Conservation (phyloP, 1,140 invertebrate species). For the Rhyacophila brunnea region DNA sequence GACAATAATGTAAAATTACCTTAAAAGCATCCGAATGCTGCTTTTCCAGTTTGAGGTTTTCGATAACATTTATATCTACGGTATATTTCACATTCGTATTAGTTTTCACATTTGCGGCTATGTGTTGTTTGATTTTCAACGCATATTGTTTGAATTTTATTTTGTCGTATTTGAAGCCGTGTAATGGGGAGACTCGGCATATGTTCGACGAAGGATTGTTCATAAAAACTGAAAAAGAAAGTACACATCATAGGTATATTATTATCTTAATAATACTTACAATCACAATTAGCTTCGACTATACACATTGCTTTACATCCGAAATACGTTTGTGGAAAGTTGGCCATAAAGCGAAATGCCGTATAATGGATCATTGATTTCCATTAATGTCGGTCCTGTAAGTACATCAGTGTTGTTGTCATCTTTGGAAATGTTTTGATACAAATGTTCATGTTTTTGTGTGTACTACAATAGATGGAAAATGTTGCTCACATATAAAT, state of each 20-base stretch:
- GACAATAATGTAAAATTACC: conserved; percentile 14
- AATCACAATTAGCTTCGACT: too few relatives aligned
- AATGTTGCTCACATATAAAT: too few relatives aligned
- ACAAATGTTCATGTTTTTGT: too few relatives aligned
- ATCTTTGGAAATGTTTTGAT: too few relatives aligned
- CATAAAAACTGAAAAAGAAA: conserved; percentile 44
- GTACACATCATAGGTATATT: not conserved
- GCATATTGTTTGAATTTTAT: conserved; percentile 51
- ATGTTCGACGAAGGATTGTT: conserved; percentile 46
- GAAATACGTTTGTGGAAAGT: too few relatives aligned
- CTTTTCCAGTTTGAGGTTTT: conserved; percentile 44
- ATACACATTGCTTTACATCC: too few relatives aligned
- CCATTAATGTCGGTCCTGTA: too few relatives aligned
- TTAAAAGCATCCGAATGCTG: conserved; percentile 42
- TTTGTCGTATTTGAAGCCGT: conserved; percentile 43
- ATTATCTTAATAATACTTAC: too few relatives aligned
- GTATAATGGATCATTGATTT: too few relatives aligned
- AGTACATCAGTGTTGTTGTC: too few relatives aligned
- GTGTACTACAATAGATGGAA: too few relatives aligned
- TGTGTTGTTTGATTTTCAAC: conserved; percentile 43
- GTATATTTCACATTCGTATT: conserved; percentile 39
- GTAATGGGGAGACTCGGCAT: conserved; percentile 45
- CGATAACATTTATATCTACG: conserved; percentile 41
- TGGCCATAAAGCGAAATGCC: too few relatives aligned
- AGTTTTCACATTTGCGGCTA: conserved; percentile 39